Evolutionary conservation across 1,140 invertebrate species (phyloP), one percentile per base, ranked within the genome.

Genomic region (Atopsyche davidsoni): DNA sequence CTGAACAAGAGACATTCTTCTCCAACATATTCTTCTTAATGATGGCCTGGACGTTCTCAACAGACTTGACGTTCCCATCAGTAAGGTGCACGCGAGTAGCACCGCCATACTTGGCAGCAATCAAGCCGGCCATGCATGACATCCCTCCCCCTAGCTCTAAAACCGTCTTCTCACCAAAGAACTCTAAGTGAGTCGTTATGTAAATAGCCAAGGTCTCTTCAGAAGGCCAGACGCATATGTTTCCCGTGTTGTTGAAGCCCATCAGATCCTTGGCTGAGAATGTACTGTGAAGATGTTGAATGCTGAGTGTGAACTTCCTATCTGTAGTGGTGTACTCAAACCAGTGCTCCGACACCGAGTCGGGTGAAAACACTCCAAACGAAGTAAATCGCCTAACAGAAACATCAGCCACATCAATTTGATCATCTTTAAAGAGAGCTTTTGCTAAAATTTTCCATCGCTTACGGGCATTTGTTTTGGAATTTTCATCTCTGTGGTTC

Each of bases 211-310:
- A 65, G 6, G 89, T 83, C 68, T 92, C 89, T 68, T 92, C 89
- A 3, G 89, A 89, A 7, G 89, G 89, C 89, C 89, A 93, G 2
- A 92, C 81, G 70, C 88, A 90, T 2, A 92, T 80, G 68, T 92
- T 92, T n/a, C 89, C 89, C 1, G 89, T 93, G 59, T 92, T 92
- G 65, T 93, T 91, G 69, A 91, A 92, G 1, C 89, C 89, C 65
- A 84, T 83, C 17, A 92, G 68, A 59, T 86, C 81, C 57, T 75
- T 78, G 2, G 82, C 80, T 0, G 82, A 83, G 58, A 84, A 78
- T 16, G 66, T 77, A 16, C 78, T 75, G 49, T 75, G 74, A 43
- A 81, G 65, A 45, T 80, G 78, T 7, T 78, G 42, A 3, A 58
- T 45, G 4, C 31, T 32, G 11, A 58, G 9, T 1, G 43, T 43